Evolutionary conservation across 1,140 invertebrate species (phyloP), one percentile per base, ranked within the genome.

Genomic region (Stegodyphus mimosarum): DNA sequence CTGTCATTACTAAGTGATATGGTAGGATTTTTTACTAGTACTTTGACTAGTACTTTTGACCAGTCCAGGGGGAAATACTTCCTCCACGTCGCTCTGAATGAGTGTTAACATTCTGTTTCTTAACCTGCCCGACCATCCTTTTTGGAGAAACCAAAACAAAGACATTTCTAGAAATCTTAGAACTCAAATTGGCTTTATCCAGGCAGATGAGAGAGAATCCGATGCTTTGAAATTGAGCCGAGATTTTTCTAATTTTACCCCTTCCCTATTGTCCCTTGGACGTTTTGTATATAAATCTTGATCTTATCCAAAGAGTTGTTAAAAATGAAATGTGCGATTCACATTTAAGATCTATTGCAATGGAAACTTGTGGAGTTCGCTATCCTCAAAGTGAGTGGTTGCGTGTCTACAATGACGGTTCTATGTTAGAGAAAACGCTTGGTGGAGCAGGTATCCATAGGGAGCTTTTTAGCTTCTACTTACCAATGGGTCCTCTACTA

Each of bases 131-230:
- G n/a, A n/a, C 6, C 51, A 72, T 50, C 52, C 70, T 72, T 52
- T 72, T 52, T 72, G 53, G 70, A 9, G 49, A 7, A 52, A 52
- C 70, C n/a, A 52, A 52, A 15, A 72, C 13, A 52, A 52, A 52
- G 70, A 52, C 4, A 15, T 52, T 15, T 52, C 70, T 72, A 51
- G 48, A 72, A 9, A 72, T 72, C 48, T 72, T 72, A 72, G 52
- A 17, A 72, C 53, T 55, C 70, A 72, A 52, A 72, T 72, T 72
- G 70, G 70, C 18, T 72, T 51, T 52, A n/a, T 72, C 50, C 70
- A 72, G 13, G 70, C 70, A 52, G 50, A 49, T 52, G 15, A 17
- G 70, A 72, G 49, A 52, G 49, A 72, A 72, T 51, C 70, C n/a
- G 50, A 72, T 72, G 70, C 50, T 72, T 72, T 52, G 51, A 6